A percentile compares a stretch with the other conserved stretches of the same genome.
phyloP scores from a whole-genome alignment of 1,140 invertebrate species.

The Brachionus calyciflorus region DNA sequence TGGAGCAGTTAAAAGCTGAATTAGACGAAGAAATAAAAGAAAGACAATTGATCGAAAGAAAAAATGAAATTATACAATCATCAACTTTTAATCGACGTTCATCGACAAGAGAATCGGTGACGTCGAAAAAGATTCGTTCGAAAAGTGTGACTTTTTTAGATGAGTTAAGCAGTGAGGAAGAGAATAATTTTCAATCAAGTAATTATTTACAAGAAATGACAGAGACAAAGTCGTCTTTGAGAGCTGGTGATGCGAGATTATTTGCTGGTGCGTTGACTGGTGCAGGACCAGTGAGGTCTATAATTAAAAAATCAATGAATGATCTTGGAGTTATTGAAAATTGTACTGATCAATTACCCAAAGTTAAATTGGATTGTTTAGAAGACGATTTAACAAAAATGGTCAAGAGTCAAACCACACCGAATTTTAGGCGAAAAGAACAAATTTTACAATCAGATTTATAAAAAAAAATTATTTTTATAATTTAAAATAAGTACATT shows the following conservation, averaged over 20 bases:
- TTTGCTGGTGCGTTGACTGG: conserved; percentile 24
- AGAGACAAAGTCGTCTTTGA: background rate
- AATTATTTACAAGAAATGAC: background rate
- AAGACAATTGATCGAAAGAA: background rate
- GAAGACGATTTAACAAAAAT: background rate
- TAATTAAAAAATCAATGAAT: conserved; percentile 39
- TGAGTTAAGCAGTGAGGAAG: conserved; percentile 6
- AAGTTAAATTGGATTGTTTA: background rate
- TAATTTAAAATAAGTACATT: background rate
- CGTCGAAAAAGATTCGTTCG: conserved; percentile 2
- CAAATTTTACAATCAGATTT: conserved; percentile 30
- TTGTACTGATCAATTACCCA: background rate
- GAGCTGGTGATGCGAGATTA: conserved; percentile 17
- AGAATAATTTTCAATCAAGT: background rate
- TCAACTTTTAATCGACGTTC: background rate
- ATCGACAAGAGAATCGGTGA: background rate
- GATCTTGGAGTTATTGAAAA: background rate
- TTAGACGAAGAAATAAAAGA: conserved; percentile 42
- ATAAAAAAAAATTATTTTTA: background rate
- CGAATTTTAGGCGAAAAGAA: conserved; percentile 28
- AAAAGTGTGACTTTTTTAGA: conserved; percentile 45
- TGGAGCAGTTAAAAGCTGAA: conserved; percentile 13
- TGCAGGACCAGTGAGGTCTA: background rate
- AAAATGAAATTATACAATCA: background rate
- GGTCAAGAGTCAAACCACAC: conserved; percentile 11